Conservation (phyloP, 2,888 invertebrate species). For the Apotomis capreana region DNA sequence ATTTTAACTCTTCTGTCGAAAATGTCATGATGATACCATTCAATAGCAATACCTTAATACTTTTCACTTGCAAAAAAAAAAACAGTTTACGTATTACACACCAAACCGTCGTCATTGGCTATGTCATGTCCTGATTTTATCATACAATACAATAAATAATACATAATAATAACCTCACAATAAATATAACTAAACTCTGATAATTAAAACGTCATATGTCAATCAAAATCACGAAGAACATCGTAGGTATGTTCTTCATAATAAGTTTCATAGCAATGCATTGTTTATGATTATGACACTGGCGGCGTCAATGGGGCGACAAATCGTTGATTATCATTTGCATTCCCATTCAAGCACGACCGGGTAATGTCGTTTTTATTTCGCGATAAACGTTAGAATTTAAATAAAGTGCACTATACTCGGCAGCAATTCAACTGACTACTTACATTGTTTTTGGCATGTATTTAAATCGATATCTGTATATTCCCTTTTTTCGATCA, state of each 20-base stretch:
- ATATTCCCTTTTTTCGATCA: too few relatives aligned
- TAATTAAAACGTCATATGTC: neutral
- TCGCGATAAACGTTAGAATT: conserved; percentile 3
- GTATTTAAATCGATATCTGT: too few relatives aligned
- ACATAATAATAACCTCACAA: neutral
- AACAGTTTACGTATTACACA: too few relatives aligned
- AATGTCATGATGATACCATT: too few relatives aligned
- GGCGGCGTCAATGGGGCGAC: conserved; percentile 45
- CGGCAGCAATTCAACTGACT: neutral
- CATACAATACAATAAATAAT: neutral
- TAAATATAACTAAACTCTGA: too few relatives aligned
- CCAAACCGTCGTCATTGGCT: too few relatives aligned
- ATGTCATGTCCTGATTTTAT: neutral
- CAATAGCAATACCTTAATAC: too few relatives aligned
- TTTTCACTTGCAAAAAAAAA: too few relatives aligned
- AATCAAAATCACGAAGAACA: neutral
- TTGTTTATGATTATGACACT: neutral
- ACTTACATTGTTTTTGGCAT: too few relatives aligned
- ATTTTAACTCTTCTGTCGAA: too few relatives aligned
- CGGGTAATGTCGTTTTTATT: conserved; percentile 18
- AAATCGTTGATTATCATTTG: conserved; percentile 52
- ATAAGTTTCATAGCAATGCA: neutral
- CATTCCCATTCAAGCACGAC: conserved; percentile 46
- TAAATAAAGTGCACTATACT: neutral
- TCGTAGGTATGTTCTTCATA: neutral